Conservation (phyloP, 2,113 vertebrate species). For the Noctilio leporinus region DNA sequence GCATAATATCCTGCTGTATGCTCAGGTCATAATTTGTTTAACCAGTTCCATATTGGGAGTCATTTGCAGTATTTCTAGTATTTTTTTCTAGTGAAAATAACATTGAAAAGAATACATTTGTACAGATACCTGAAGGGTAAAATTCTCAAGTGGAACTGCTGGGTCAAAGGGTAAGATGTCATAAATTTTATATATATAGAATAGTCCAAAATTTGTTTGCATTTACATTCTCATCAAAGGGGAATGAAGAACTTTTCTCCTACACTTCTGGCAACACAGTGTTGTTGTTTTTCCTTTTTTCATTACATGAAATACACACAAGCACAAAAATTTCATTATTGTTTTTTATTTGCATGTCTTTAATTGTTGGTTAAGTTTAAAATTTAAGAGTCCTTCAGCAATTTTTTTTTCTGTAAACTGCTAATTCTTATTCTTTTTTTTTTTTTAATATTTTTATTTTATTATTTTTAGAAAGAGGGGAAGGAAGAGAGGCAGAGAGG, state of each 20-base stretch:
- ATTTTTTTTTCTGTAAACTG: not conserved
- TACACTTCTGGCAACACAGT: not conserved
- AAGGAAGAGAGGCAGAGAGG: too few relatives aligned
- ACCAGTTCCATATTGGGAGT: not conserved
- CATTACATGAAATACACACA: not conserved
- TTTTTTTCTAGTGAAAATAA: not conserved
- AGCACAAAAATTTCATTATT: not conserved
- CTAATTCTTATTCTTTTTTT: not conserved
- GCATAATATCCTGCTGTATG: not conserved
- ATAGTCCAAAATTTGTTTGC: not conserved
- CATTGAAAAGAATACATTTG: not conserved
- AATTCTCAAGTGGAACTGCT: conserved; percentile 10
- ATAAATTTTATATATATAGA: conserved; percentile 3
- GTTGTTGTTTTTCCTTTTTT: not conserved
- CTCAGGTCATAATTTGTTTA: not conserved
- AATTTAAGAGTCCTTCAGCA: not conserved
- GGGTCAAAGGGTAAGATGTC: not conserved
- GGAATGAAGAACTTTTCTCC: not conserved
- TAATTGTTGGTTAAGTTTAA: not conserved
- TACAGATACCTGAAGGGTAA: not conserved
- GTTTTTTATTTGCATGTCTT: not conserved
- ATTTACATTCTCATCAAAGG: not conserved
- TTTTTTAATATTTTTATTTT: too few relatives aligned
- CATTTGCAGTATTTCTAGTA: not conserved
- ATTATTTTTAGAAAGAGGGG: too few relatives aligned